Evolutionary conservation across 2,797 vertebrate species (phyloP).

Genomic region (Gallinago stenura): DNA sequence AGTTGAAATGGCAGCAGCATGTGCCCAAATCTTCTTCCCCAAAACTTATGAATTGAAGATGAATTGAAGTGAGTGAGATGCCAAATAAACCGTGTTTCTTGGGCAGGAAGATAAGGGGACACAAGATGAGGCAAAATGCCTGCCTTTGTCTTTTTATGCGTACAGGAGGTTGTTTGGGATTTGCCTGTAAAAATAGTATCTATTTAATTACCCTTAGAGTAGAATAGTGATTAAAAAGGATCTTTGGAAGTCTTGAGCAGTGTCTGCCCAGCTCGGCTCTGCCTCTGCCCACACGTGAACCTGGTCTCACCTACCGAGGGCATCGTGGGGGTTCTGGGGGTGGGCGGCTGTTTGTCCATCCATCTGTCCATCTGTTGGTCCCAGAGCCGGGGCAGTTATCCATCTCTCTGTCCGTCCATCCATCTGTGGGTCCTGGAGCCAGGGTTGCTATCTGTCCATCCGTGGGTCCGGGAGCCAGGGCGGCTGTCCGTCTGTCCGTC

Average conservation of each 20-base stretch:
- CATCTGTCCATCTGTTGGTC: too few relatives aligned
- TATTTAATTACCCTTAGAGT: neutral
- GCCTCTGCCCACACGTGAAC: rapidly evolving
- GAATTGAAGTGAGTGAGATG: neutral
- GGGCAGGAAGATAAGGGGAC: neutral
- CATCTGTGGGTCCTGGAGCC: neutral
- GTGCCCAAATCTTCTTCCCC: neutral
- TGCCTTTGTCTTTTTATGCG: neutral
- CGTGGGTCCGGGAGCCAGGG: too few relatives aligned
- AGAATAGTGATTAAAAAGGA: neutral
- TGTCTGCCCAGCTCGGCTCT: rapidly evolving
- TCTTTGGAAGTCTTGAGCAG: neutral
- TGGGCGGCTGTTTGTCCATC: neutral
- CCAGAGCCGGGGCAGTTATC: too few relatives aligned
- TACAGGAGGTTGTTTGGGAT: neutral
- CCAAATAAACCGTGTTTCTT: neutral
- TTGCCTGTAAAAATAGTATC: neutral
- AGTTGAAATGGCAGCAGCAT: neutral
- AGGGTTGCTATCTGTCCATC: neutral
- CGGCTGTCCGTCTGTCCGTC: too few relatives aligned
- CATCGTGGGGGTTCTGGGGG: rapidly evolving
- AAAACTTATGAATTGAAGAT: neutral
- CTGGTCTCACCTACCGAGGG: rapidly evolving
- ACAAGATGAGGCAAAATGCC: neutral
- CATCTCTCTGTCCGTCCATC: too few relatives aligned